Evolutionary conservation across 2,888 invertebrate genomes (phyloP).

Genomic region (Crocallis elinguaria): DNA sequence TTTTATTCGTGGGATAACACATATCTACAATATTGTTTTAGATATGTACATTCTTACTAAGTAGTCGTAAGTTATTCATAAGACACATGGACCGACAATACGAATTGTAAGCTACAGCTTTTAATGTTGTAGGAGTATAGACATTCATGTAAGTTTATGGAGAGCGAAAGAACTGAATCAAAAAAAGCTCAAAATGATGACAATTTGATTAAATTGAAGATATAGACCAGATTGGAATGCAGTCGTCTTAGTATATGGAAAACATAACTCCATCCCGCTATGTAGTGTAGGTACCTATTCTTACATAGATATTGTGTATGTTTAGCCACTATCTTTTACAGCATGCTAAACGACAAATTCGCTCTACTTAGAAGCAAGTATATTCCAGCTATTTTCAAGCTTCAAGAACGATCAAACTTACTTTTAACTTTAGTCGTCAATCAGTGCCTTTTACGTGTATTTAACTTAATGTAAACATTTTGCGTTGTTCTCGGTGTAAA

Average conservation of each 20-base stretch:
- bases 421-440: constrained; percentile 41
- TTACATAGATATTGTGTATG: neutral
- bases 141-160: constrained; percentile 17
- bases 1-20: constrained; percentile 15
- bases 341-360: neutral
- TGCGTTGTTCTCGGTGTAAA: constrained; percentile 35
- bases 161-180: constrained; percentile 24
- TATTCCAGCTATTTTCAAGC: constrained; percentile 14
- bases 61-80: constrained; percentile 32
- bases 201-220: constrained; percentile 11
- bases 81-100: constrained; percentile 25
- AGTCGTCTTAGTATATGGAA: neutral
- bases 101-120: constrained; percentile 25
- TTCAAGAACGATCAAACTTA: constrained; percentile 27
- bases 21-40: constrained; percentile 22
- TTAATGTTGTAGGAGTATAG: constrained; percentile 2
- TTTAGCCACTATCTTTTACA: constrained; percentile 1
- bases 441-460: constrained; percentile 61
- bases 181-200: neutral
- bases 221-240: neutral
- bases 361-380: constrained; percentile 3
- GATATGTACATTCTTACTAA: constrained; percentile 19
- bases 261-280: neutral
- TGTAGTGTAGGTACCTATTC: neutral
- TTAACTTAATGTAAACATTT: constrained; percentile 40